These are phyloP conservation scores for Vesta saturnalis DNA, from an alignment of 2,888 invertebrate species.

Conservation along the genomic window DNA sequence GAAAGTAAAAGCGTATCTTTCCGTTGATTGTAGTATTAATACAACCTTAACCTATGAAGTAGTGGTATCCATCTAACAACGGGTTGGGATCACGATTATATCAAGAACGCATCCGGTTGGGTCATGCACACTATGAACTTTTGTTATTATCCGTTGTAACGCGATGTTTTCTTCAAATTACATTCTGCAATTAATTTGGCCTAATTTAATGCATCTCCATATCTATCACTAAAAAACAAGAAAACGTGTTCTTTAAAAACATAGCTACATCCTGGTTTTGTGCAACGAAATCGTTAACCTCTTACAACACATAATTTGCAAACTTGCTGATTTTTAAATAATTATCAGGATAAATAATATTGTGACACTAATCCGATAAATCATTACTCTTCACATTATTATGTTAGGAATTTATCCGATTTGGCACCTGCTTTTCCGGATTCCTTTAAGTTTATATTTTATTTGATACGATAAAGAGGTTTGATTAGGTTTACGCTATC, in stretches of 20 bases:
- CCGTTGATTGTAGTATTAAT: constrained; percentile 43
- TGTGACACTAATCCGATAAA: too few relatives aligned
- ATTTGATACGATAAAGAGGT: too few relatives aligned
- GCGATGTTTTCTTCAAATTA: neutral
- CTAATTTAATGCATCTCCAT: neutral
- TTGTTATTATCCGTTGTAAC: too few relatives aligned
- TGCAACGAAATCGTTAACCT: neutral
- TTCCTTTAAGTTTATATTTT: neutral
- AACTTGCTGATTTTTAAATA: too few relatives aligned
- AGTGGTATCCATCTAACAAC: constrained; percentile 34
- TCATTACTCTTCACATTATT: too few relatives aligned
- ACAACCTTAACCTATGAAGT: constrained; percentile 49
- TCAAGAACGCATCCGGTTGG: constrained; percentile 47
- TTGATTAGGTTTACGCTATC: too few relatives aligned
- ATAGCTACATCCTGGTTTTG: neutral
- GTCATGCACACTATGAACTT: constrained; percentile 40
- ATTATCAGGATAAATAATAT: too few relatives aligned
- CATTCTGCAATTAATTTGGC: neutral
- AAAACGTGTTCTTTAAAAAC: too few relatives aligned
- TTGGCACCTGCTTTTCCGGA: neutral
- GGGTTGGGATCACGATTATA: constrained; percentile 47
- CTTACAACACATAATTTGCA: too few relatives aligned
- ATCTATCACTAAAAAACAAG: too few relatives aligned
- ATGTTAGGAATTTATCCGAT: too few relatives aligned
- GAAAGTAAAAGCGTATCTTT: constrained; percentile 40